Percentiles rank a stretch among this genome's conserved stretches.
Conservation (phyloP, 2,113 vertebrate genomes). For the Pimephales promelas region DNA sequence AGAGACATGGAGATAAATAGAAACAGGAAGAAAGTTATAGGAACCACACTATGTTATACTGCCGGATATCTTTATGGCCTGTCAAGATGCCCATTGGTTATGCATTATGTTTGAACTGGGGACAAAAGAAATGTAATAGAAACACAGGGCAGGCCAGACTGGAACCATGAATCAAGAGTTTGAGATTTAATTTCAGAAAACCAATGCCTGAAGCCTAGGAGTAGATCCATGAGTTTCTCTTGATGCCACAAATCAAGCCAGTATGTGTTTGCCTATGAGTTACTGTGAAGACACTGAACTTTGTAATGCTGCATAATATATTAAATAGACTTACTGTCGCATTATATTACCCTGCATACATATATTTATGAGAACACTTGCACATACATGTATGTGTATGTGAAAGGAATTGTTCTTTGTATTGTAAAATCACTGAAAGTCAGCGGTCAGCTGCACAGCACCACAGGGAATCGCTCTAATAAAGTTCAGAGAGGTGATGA, state of each 20-base stretch:
- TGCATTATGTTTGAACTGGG: slow-evolving; percentile 22
- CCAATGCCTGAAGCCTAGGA: not conserved
- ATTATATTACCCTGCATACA: not conserved
- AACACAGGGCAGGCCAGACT: not conserved
- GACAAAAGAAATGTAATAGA: slow-evolving; percentile 4
- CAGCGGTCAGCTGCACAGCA: slow-evolving; percentile 61
- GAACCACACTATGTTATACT: not conserved
- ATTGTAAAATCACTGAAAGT: slow-evolving; percentile 33
- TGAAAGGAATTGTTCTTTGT: not conserved
- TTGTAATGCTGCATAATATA: slow-evolving; percentile 3
- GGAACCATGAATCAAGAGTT: slow-evolving; percentile 32
- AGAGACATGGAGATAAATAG: not conserved
- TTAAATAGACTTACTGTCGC: not conserved
- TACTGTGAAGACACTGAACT: not conserved
- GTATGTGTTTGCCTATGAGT: not conserved
- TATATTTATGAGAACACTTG: not conserved
- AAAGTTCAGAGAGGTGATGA: slow-evolving; percentile 55
- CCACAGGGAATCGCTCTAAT: slow-evolving; percentile 67
- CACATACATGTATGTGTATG: slow-evolving; percentile 7
- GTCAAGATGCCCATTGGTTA: slow-evolving; percentile 13
- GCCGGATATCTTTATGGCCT: not conserved
- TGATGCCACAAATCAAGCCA: slow-evolving; percentile 13
- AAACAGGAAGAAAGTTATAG: not conserved
- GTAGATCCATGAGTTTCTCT: not conserved
- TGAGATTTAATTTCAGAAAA: not conserved